Percentiles rank a stretch among this genome's conserved stretches.
These are phyloP conservation scores for Lepus townsendii DNA, from an alignment of 2,797 vertebrate genomes.

Conservation along the genomic window DNA sequence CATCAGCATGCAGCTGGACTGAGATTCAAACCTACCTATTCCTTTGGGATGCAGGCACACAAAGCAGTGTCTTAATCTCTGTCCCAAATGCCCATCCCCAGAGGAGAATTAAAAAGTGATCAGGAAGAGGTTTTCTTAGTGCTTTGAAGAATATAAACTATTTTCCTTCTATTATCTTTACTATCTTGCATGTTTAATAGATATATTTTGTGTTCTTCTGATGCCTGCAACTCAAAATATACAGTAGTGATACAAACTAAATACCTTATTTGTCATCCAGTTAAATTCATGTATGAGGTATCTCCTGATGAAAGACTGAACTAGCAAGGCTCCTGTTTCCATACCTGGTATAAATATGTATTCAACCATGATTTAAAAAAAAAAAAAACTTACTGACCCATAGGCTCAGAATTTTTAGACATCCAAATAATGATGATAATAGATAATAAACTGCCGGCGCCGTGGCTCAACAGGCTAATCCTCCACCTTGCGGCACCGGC, in stretches of 20 bases:
- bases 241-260: background rate
- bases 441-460: background rate
- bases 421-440: slow-evolving; percentile 1
- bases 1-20: too few species aligned
- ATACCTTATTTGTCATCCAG: background rate
- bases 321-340: background rate
- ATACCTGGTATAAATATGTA: background rate
- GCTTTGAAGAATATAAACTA: background rate
- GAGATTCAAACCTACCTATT: too few species aligned
- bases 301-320: background rate
- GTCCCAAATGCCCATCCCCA: background rate
- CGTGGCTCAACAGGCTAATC: too few species aligned
- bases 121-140: slow-evolving; percentile 40
- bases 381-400: background rate
- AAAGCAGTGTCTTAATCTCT: too few species aligned
- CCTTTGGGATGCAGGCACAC: too few species aligned
- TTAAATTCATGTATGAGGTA: background rate
- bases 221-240: background rate
- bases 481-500: too few species aligned
- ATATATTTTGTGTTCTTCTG: background rate
- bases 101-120: slow-evolving; percentile 5
- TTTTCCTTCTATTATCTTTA: slow-evolving; percentile 31
- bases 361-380: background rate
- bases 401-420: background rate
- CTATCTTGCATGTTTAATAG: background rate